These are phyloP conservation scores for Eretmocerus hayati DNA, from an alignment of 2,888 invertebrate genomes.

Conservation along the genomic window DNA sequence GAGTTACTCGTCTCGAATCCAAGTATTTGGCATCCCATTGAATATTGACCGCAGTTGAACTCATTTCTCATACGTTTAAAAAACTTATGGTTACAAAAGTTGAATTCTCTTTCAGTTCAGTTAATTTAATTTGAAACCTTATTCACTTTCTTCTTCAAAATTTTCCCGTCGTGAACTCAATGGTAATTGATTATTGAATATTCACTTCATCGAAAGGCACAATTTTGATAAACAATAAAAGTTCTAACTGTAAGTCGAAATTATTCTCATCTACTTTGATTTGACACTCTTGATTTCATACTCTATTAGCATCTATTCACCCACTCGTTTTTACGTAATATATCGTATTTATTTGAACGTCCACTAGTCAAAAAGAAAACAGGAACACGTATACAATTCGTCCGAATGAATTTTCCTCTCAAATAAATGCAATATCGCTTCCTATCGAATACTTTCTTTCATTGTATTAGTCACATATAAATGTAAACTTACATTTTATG, in stretches of 20 bases:
- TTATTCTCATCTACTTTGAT: conserved; percentile 4
- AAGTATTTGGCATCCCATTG: too few species aligned
- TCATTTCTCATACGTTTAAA: too few species aligned
- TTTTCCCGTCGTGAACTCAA: too few species aligned
- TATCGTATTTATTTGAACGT: too few species aligned
- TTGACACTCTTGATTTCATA: neutral
- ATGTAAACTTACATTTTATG: too few species aligned
- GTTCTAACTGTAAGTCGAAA: conserved; percentile 19
- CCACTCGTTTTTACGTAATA: neutral
- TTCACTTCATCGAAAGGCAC: conserved; percentile 42
- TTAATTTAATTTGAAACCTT: conserved; percentile 3
- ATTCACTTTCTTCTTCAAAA: neutral
- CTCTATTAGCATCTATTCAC: neutral
- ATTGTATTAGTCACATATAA: too few species aligned
- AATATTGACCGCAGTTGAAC: too few species aligned
- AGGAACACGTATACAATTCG: conserved; percentile 23
- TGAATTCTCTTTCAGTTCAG: too few species aligned
- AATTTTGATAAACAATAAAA: conserved; percentile 41
- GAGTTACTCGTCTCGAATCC: too few species aligned
- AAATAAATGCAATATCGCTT: conserved; percentile 14
- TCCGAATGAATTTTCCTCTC: conserved; percentile 13
- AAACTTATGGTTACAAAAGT: too few species aligned
- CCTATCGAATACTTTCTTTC: conserved; percentile 21
- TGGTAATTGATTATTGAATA: conserved; percentile 33
- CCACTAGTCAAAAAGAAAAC: conserved; percentile 13